Evolutionary conservation across 2,888 invertebrate species (phyloP), one percentile per base, ranked within the genome.

Genomic region (Apomyelois bistriatella): DNA sequence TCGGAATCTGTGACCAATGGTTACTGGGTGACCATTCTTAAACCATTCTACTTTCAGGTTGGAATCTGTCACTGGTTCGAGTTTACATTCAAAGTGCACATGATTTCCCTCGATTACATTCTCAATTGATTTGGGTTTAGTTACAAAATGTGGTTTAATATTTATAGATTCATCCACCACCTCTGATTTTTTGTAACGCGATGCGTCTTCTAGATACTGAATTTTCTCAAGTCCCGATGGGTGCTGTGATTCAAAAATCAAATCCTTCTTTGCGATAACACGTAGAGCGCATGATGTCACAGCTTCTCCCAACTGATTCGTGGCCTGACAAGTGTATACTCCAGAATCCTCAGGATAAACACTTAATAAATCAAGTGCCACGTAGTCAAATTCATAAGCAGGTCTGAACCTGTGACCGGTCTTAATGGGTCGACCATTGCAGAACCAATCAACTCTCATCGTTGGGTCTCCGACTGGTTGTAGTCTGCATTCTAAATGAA

Each of bases 341-440:
- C 99, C 99, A 5, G 97, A 97, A 85, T 99, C 99, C 68, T 96
- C 96, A n/a, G 99, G 97, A 78, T 98, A 99, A 17, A 98, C 98
- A 71, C 98, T 98, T 16, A 99, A 91, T 49, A 99, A 93, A 83
- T 99, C 99, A 52, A 99, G 91, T 7, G 99, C 98, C 13, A 99
- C 98, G 76, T 98, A 99, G 73, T 98, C 98, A 79, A 99, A 98
- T 83, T 99, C 99, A 73, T 97, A 96, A 2, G 98, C 97, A 40
- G 98, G 98, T 74, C 98, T 94, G 91, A 99, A 99, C 61, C 99
- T 93, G 74, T 98, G 94, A 62, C 98, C 98, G 41, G 96, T 96
- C 76, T 96, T 96, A 1, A 99, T 94, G 0, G 98, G 97, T 61
- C 94, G 92, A 15, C 98, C 99, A 79, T 99, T 98, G 55, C 97